phyloP scores from a whole-genome alignment of 2,888 invertebrate species.

The Autographa pulchrina region DNA sequence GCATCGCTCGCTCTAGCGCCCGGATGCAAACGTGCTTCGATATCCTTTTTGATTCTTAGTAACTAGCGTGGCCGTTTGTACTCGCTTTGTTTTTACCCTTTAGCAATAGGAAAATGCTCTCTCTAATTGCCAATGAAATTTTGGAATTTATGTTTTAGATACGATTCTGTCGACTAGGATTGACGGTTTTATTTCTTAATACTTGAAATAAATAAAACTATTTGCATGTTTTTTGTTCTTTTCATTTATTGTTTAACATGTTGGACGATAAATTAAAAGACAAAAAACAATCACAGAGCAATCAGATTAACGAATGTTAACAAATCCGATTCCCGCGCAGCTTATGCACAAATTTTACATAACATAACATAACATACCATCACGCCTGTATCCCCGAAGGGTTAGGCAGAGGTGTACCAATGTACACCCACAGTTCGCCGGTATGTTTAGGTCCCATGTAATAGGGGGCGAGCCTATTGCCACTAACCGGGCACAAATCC shows the following conservation, averaged over 20 bases:
- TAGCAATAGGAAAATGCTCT: conserved; percentile 13
- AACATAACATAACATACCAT: too few species aligned
- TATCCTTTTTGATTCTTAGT: conserved; percentile 66
- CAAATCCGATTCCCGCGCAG: conserved; percentile 38
- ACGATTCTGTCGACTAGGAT: neutral
- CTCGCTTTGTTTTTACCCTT: conserved; percentile 26
- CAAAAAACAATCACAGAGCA: conserved; percentile 27
- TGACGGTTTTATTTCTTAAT: neutral
- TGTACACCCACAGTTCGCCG: too few species aligned
- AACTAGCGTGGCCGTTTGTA: conserved; percentile 52
- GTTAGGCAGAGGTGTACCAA: too few species aligned
- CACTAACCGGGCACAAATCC: too few species aligned
- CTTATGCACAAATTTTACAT: conserved; percentile 40
- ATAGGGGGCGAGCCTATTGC: too few species aligned
- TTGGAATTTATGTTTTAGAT: neutral
- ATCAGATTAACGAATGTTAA: conserved; percentile 44
- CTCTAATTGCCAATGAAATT: neutral
- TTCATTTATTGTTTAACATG: neutral
- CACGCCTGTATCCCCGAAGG: too few species aligned
- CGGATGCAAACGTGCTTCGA: conserved; percentile 64
- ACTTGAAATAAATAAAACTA: neutral
- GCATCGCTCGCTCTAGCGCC: conserved; percentile 66
- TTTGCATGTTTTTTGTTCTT: neutral
- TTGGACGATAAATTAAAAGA: conserved; percentile 14
- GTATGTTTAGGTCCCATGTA: too few species aligned